phyloP scores from a whole-genome alignment of 2,113 vertebrate genomes.

The Hemiscyllium ocellatum region DNA sequence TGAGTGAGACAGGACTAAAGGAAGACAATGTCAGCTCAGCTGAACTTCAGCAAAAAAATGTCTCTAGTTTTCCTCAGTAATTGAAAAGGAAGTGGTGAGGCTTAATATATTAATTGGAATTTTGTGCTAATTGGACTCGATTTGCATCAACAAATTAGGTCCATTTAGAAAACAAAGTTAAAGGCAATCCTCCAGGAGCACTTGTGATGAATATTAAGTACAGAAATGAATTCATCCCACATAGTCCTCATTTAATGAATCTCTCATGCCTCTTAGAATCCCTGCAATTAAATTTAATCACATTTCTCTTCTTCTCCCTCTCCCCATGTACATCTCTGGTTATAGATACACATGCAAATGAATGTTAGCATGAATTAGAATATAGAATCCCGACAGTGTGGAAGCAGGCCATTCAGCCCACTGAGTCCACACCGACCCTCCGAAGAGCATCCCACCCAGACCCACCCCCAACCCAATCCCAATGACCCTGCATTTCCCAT shows the following conservation, averaged over 20 bases:
- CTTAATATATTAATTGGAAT: background rate
- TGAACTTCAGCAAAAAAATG: background rate
- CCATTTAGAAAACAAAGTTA: background rate
- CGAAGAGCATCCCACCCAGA: too few species aligned
- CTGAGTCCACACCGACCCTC: too few species aligned
- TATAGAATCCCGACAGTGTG: too few species aligned
- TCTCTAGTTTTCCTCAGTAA: background rate
- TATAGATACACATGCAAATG: background rate
- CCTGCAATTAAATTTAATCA: background rate
- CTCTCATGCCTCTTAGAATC: background rate
- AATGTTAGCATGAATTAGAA: background rate
- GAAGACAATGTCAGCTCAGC: background rate
- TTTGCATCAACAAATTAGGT: background rate
- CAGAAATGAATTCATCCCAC: background rate
- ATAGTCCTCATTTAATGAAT: background rate
- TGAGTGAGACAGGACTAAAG: background rate
- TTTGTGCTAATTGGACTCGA: constrained; percentile 2
- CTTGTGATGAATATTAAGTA: background rate
- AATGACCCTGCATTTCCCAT: too few species aligned
- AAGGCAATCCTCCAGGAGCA: background rate
- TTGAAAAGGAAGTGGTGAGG: background rate
- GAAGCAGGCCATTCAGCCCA: too few species aligned
- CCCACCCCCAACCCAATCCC: too few species aligned
- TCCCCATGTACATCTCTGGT: background rate
- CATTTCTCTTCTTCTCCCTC: background rate